phyloP scores from a whole-genome alignment of 37 sponge, comb jelly and placozoan species.

The Tethya wilhelma region DNA sequence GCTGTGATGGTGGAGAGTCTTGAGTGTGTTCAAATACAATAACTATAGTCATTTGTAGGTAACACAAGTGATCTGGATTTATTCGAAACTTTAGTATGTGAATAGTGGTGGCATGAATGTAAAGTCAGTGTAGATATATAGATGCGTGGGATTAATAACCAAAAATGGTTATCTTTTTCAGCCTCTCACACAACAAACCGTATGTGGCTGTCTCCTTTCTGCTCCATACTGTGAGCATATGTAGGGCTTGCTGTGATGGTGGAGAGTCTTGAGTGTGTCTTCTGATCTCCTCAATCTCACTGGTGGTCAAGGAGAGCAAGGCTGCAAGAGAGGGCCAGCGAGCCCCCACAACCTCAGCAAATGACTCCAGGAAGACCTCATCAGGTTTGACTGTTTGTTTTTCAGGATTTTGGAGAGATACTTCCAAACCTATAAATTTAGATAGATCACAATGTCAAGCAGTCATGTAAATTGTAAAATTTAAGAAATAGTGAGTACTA shows the following conservation, averaged over 20 bases:
- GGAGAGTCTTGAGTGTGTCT: not conserved
- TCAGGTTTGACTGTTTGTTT: not conserved
- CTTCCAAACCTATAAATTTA: no score
- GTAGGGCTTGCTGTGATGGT: not conserved
- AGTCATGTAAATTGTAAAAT: no score
- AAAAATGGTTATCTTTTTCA: no score
- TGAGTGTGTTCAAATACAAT: no score
- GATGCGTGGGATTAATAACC: no score
- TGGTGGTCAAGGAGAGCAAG: not conserved
- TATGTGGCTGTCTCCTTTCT: not conserved
- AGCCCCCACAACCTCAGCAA: not conserved
- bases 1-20: not conserved
- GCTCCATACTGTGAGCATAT: not conserved
- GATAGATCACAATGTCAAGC: no score
- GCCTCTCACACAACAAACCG: not conserved
- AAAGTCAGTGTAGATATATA: no score
- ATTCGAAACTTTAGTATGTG: no score
- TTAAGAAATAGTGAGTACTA: no score
- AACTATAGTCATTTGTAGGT: no score
- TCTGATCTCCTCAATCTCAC: not conserved
- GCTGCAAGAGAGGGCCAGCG: not conserved
- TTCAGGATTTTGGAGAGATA: not conserved
- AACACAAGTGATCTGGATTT: no score
- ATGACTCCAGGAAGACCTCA: not conserved
- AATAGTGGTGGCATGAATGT: no score